Conservation (phyloP, 2,888 invertebrate species). For the Tenodera sinensis region DNA sequence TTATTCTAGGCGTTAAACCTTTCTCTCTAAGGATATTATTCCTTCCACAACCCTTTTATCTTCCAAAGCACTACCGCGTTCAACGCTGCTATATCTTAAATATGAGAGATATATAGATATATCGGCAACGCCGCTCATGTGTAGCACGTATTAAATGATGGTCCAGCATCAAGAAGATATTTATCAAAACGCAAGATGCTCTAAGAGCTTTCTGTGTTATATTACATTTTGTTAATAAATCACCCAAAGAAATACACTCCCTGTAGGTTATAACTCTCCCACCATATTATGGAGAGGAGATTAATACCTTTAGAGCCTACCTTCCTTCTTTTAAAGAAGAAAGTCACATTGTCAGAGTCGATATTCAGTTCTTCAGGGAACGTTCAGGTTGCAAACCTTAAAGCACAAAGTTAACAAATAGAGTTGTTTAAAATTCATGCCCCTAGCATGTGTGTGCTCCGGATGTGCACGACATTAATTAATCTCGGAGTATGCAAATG, state of each 20-base stretch:
- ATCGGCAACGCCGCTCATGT: constrained; percentile 2
- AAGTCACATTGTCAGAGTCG: not conserved
- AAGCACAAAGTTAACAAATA: not conserved
- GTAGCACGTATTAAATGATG: constrained; percentile 15
- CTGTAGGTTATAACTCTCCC: not conserved
- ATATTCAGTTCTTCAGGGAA: not conserved
- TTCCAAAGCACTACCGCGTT: not conserved
- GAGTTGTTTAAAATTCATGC: not conserved
- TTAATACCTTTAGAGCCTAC: not conserved
- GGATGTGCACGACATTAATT: not conserved
- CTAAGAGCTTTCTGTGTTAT: constrained; percentile 8
- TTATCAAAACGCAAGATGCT: constrained; percentile 13
- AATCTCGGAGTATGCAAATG: not conserved
- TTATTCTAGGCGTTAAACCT: not conserved
- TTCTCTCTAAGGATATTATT: not conserved
- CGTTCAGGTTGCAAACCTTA: not conserved
- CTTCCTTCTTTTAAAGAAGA: not conserved
- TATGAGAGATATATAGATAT: constrained; percentile 13
- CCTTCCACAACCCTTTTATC: not conserved
- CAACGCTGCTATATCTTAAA: not conserved
- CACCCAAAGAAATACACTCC: not conserved
- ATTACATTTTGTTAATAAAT: constrained; percentile 14
- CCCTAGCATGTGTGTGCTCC: not conserved
- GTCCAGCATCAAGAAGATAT: constrained; percentile 9
- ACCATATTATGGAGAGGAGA: not conserved